Conservation (phyloP, 2,113 vertebrate species). For the Thalassarche chlororhynchos region DNA sequence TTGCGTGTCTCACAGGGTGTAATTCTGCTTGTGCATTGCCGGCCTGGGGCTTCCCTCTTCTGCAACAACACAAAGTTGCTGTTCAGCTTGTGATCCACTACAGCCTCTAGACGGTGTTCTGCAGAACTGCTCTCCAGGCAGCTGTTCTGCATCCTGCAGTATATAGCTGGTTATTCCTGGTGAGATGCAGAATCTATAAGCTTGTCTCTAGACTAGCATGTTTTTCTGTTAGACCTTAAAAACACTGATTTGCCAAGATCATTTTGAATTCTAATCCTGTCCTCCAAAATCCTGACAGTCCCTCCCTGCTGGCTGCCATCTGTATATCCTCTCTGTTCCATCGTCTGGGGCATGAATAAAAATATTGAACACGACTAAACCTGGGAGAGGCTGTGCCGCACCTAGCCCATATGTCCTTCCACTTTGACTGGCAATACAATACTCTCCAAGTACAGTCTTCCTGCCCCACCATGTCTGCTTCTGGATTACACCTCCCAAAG, state of each 20-base stretch:
- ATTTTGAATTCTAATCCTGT: constrained; percentile 53
- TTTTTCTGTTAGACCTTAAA: constrained; percentile 19
- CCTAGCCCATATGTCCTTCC: constrained; percentile 18
- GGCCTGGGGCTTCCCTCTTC: neutral
- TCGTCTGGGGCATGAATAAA: constrained; percentile 35
- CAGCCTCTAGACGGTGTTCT: neutral
- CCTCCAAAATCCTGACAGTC: constrained; percentile 57
- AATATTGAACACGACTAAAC: neutral
- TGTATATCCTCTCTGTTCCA: constrained; percentile 53
- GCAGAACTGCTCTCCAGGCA: neutral
- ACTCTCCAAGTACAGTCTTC: neutral
- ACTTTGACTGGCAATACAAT: neutral
- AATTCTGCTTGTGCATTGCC: neutral
- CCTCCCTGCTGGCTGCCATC: constrained; percentile 66
- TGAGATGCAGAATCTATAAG: neutral
- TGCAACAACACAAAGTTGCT: neutral
- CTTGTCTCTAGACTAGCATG: neutral
- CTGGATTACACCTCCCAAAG: neutral
- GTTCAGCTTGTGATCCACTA: neutral
- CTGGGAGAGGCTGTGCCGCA: neutral
- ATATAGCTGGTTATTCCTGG: neutral
- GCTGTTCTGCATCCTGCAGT: neutral
- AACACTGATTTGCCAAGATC: neutral
- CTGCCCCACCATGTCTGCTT: neutral
- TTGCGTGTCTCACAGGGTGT: neutral